Conservation (phyloP, 2,797 vertebrate species). For the Ciconia nigra region DNA sequence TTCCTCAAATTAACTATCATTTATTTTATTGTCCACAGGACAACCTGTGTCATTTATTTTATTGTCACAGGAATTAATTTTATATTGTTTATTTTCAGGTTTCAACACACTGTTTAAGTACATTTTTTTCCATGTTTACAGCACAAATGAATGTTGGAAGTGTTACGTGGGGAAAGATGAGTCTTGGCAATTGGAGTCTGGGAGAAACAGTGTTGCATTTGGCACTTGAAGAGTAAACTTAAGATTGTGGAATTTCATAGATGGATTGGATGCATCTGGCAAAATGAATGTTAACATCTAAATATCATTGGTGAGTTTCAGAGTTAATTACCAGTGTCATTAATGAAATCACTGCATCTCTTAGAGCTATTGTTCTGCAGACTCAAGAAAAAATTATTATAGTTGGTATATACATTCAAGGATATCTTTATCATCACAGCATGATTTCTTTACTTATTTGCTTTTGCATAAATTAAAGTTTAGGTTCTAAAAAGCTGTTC, state of each 20-base stretch:
- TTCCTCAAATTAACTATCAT: not conserved
- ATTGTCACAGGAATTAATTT: not conserved
- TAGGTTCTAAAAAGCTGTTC: not conserved
- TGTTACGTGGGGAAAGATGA: not conserved
- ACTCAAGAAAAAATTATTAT: not conserved
- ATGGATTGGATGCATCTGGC: not conserved
- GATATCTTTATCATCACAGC: not conserved
- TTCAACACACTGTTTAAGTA: not conserved
- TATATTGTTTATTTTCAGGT: not conserved
- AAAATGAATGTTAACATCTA: not conserved
- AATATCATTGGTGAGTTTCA: not conserved
- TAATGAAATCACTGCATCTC: not conserved
- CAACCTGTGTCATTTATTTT: not conserved
- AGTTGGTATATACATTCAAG: not conserved
- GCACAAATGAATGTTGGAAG: not conserved
- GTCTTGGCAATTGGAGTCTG: not conserved
- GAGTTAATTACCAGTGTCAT: not conserved
- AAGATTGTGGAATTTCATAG: not conserved
- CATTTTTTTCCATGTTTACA: not conserved
- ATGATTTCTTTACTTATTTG: not conserved
- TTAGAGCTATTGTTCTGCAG: not conserved
- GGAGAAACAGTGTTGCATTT: not conserved
- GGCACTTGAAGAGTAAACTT: not conserved
- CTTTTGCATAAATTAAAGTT: not conserved
- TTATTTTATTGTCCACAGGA: not conserved